Evolutionary conservation across 2,113 vertebrate species (phyloP).

Genomic region (Grallaria varia): DNA sequence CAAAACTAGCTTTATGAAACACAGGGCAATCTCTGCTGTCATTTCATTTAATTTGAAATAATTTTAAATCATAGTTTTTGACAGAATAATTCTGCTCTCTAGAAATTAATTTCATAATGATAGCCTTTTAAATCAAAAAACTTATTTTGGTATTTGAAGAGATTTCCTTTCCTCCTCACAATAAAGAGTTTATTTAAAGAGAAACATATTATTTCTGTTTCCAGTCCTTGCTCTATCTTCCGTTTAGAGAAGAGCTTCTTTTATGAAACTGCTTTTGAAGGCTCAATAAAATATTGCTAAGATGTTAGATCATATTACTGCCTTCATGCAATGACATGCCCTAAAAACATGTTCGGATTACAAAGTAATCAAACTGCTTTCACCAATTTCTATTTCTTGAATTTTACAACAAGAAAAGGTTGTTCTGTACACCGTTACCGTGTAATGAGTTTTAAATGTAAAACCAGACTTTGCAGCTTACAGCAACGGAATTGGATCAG

Average conservation of each 20-base stretch:
- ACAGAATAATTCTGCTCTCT: neutral
- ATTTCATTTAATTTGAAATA: neutral
- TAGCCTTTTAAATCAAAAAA: neutral
- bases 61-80: neutral
- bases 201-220: neutral
- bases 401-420: neutral
- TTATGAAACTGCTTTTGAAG: neutral
- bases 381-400: neutral
- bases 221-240: neutral
- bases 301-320: neutral
- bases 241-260: neutral
- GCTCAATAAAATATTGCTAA: neutral
- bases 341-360: neutral
- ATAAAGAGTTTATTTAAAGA: neutral
- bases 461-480: neutral
- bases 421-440: neutral
- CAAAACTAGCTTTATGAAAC: neutral
- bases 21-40: neutral
- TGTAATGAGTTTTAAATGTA: neutral
- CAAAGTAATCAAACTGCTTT: neutral
- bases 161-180: neutral
- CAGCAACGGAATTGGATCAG: neutral
- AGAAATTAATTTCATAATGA: conserved; percentile 1
- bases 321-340: neutral
- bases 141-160: neutral